Base-by-base conservation (phyloP, 1,140 invertebrate genomes). In the Adoxophyes honmai region DNA sequence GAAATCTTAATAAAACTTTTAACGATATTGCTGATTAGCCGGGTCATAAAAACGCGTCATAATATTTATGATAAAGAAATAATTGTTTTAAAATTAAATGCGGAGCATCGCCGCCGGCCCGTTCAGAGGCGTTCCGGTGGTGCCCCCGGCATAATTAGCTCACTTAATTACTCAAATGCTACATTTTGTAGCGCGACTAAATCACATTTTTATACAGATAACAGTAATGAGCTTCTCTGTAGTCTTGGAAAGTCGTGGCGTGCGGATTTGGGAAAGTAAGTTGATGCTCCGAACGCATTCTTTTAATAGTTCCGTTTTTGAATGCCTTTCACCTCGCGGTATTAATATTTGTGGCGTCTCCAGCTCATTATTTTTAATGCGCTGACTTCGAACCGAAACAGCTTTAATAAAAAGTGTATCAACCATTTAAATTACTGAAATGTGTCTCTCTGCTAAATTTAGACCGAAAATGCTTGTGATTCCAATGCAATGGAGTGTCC, bases 181-280 rank as follows among this genome's bases (percentile, higher is more conserved):
- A 60, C 60, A 60, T 57, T 60, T 35, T 54, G 52, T 54, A 18
- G 11, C 57, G 16, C 51, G 59, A 59, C 62, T 64, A 62, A 70
- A 64, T 63, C 61, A 61, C 64, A 66, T 66, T 66, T 64, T 64
- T 64, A 64, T 59, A 54, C 57, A 61, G 68, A 70, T 70, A 66
- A 66, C 57, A 70, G 66, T 64, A 35, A 34, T 54, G 34, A 33
- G 37, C 21, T 28, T 6, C 21, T 28, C 21, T 28, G 21, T 37
- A 34, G 56, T n/a, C 14, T 52, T 70, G 63, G 68, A 70, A 70
- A 70, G 64, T 60, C 48, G 55, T 38, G 57, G 38, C 58, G 62
- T 51, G 56, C 56, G 52, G 60, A 68, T 72, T 69, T 73, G 64
- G 66, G 70, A 73, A 73, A 72, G 66, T 72, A 62, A 63, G 64